Percentiles rank a stretch among this genome's conserved stretches.
Conservation (phyloP, 2,888 invertebrate genomes). For the Thymelicus sylvestris region DNA sequence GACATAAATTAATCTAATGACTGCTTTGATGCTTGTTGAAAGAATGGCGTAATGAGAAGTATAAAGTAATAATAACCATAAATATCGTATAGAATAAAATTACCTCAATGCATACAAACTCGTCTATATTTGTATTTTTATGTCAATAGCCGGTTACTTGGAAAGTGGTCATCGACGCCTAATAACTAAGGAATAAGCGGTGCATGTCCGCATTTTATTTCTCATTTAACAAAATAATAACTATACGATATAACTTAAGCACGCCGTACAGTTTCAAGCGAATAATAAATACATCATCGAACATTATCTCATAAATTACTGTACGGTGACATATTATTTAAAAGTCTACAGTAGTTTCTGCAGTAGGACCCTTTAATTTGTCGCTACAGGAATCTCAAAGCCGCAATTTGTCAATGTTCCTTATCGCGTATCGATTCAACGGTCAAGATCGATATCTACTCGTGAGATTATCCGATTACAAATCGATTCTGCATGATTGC, state of each 20-base stretch:
- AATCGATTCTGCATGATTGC: conserved; percentile 53
- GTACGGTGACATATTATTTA: no score
- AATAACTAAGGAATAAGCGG: no score
- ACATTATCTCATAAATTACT: no score
- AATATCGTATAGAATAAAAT: conserved; percentile 21
- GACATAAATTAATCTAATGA: conserved; percentile 8
- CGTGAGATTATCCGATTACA: conserved; percentile 69
- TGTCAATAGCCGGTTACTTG: no score
- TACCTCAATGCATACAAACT: no score
- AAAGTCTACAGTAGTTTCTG: conserved; percentile 45
- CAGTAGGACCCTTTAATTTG: conserved; percentile 62
- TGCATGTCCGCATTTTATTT: no score
- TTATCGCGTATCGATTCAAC: conserved; percentile 69
- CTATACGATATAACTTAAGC: no score
- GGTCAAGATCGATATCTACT: conserved; percentile 73
- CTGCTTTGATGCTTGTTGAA: not conserved
- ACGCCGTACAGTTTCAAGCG: no score
- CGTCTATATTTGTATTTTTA: no score
- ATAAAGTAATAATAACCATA: not conserved
- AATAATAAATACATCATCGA: no score
- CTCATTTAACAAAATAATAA: no score
- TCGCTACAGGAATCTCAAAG: conserved; percentile 68
- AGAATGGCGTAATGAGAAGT: not conserved
- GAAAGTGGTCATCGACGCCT: no score
- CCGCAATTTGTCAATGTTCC: conserved; percentile 79